These are phyloP conservation scores for Bungarus multicinctus DNA, from an alignment of 2,113 vertebrate genomes.

Conservation along the genomic window DNA sequence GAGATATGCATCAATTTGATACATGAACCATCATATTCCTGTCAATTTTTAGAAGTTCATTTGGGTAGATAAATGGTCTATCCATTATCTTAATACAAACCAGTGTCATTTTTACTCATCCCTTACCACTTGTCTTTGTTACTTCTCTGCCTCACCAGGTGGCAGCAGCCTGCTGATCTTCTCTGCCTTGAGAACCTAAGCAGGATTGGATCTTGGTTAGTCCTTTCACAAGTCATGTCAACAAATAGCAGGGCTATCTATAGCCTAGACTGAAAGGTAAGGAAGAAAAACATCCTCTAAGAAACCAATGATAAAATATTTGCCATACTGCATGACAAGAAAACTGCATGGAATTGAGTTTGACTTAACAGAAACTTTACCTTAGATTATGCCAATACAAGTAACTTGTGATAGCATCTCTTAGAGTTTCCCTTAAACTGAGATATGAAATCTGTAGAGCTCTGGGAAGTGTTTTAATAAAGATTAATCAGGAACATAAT, in stretches of 20 bases:
- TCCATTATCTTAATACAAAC: background rate
- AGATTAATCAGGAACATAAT: background rate
- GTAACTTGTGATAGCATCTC: background rate
- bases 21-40: background rate
- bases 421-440: background rate
- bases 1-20: background rate
- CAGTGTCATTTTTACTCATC: background rate
- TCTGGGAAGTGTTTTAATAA: background rate
- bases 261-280: background rate
- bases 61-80: background rate
- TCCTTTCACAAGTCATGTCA: background rate
- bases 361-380: background rate
- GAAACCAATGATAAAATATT: background rate
- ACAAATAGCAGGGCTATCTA: background rate
- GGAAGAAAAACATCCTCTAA: background rate
- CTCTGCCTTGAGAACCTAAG: background rate
- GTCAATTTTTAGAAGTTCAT: background rate
- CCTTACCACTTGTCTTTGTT: background rate
- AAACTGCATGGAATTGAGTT: background rate
- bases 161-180: background rate
- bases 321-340: background rate
- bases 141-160: background rate
- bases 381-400: background rate
- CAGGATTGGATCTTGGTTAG: background rate
- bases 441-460: background rate